Evolutionary conservation across 1,140 invertebrate genomes (phyloP).

Genomic region (Sipha flava): DNA sequence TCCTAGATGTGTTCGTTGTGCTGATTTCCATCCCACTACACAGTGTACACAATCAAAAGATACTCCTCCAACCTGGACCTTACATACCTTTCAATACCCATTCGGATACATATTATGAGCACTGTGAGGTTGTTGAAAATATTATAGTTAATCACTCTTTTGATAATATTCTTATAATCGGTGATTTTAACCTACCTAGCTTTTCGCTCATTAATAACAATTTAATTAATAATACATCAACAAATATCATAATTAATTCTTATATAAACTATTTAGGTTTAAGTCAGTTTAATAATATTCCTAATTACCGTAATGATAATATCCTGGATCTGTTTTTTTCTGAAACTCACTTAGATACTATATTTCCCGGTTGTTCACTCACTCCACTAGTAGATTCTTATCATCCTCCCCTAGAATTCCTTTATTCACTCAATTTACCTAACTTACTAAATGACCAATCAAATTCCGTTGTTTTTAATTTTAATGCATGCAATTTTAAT

Average conservation of each 20-base stretch:
- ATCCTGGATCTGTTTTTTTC: neutral
- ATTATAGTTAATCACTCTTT: neutral
- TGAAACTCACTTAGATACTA: neutral
- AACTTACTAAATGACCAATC: neutral
- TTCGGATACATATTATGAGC: neutral
- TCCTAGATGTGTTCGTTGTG: too few species aligned
- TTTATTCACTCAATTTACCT: neutral
- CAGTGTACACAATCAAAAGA: too few species aligned
- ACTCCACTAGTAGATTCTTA: neutral
- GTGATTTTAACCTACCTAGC: neutral
- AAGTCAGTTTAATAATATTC: neutral
- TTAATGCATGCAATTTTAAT: neutral
- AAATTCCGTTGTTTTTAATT: neutral
- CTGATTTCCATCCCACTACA: too few species aligned
- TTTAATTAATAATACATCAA: neutral
- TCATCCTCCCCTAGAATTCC: neutral
- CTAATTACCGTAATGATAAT: neutral
- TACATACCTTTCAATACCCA: too few species aligned
- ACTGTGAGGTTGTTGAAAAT: neutral
- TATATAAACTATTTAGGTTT: neutral
- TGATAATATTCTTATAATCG: neutral
- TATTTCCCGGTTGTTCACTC: neutral
- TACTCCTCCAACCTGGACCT: too few species aligned
- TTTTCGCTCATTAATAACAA: neutral
- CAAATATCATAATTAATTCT: neutral